Evolutionary conservation across 1,140 invertebrate species (phyloP).

Genomic region (Coelopa frigida): DNA sequence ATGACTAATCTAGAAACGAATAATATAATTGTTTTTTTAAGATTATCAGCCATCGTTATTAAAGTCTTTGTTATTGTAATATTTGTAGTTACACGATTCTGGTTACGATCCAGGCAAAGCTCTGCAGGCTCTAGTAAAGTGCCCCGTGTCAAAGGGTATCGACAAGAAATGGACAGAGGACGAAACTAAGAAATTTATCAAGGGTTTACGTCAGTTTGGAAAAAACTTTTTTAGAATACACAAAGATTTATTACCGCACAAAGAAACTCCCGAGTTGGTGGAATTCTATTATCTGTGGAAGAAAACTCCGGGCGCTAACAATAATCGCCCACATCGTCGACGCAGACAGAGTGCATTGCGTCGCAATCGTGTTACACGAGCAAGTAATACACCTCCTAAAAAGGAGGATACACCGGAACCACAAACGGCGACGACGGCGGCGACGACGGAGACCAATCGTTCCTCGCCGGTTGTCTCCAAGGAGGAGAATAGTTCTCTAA

Average conservation of each 20-base stretch:
- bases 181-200: constrained; percentile 96
- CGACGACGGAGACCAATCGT: constrained; percentile 40
- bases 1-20: too few species aligned
- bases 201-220: constrained; percentile 94
- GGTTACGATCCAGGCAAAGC: constrained; percentile 93
- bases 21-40: not conserved
- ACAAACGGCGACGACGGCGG: constrained; percentile 43
- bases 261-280: constrained; percentile 93
- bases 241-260: constrained; percentile 91
- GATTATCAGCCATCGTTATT: not conserved
- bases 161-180: constrained; percentile 98
- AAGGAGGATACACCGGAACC: constrained; percentile 46
- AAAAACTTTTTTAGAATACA: constrained; percentile 99
- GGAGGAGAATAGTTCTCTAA: constrained; percentile 81
- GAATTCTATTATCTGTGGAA: constrained; percentile 99
- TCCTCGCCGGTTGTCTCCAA: constrained; percentile 54
- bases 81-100: constrained; percentile 75
- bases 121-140: constrained; percentile 91
- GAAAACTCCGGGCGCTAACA: constrained; percentile 97
- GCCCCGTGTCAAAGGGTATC: constrained; percentile 91
- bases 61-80: constrained; percentile 7
- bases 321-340: constrained; percentile 84
- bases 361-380: constrained; percentile 75
- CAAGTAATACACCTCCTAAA: constrained; percentile 48
- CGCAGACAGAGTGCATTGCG: constrained; percentile 82